A percentile compares a stretch with the other conserved stretches of the same genome.
These are phyloP conservation scores for Sus scrofa DNA, from an alignment of 2,113 vertebrate genomes.

Conservation along the genomic window T2T-Sscrofa CM000812.6:208279001-208279500, in stretches of 20 bases:
- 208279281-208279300: not conserved
- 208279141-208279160: conserved; percentile 87
- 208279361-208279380: not conserved
- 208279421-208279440: not conserved
- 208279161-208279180: conserved; percentile 87
- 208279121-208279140: conserved; percentile 89
- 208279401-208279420: not conserved
- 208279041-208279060: not conserved
- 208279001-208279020: not conserved
- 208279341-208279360: not conserved
- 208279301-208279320: not conserved
- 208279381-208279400: not conserved
- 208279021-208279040: not conserved
- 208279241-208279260: not conserved
- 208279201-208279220: conserved; percentile 89
- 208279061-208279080: conserved; percentile 81
- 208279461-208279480: not conserved
- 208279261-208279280: not conserved
- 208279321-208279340: not conserved
- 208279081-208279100: conserved; percentile 87
- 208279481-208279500: not conserved
- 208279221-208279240: conserved; percentile 71
- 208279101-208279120: conserved; percentile 87
- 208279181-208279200: conserved; percentile 87
- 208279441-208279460: not conserved